Evolutionary conservation across 2,797 vertebrate genomes (phyloP).

Genomic region (Mormyrops boulengeri): DNA sequence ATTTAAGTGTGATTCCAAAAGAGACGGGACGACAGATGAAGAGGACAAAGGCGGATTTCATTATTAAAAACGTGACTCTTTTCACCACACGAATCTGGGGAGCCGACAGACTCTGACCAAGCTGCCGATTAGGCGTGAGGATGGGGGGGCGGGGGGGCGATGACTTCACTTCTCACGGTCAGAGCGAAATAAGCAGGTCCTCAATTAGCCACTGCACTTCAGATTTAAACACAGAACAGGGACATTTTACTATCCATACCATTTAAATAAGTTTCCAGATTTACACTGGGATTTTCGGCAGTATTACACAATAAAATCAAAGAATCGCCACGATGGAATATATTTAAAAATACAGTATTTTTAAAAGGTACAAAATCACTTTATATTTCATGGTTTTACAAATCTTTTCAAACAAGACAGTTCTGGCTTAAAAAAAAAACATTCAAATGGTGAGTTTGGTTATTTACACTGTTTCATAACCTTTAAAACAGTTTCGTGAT

Average conservation of each 20-base stretch:
- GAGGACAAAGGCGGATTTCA: background rate
- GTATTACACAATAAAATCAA: background rate
- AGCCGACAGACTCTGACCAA: background rate
- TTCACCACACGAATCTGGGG: background rate
- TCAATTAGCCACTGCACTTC: background rate
- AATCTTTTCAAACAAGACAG: background rate
- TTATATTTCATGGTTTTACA: background rate
- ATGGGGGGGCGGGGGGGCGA: background rate
- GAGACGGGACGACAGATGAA: background rate
- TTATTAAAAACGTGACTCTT: background rate
- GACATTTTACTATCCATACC: background rate
- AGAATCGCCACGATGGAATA: background rate
- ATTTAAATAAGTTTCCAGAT: background rate
- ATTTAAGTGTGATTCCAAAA: slow-evolving; percentile 8
- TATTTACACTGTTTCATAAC: background rate
- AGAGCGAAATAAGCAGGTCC: background rate
- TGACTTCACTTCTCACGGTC: background rate
- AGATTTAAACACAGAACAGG: background rate
- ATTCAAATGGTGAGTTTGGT: background rate
- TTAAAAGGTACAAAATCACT: background rate
- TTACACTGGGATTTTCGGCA: background rate
- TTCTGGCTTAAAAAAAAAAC: background rate
- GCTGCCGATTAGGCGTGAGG: background rate
- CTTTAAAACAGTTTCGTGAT: background rate
- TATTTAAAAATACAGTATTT: background rate